phyloP scores from a whole-genome alignment of 2,888 invertebrate genomes.

The Athalia rosae region DNA sequence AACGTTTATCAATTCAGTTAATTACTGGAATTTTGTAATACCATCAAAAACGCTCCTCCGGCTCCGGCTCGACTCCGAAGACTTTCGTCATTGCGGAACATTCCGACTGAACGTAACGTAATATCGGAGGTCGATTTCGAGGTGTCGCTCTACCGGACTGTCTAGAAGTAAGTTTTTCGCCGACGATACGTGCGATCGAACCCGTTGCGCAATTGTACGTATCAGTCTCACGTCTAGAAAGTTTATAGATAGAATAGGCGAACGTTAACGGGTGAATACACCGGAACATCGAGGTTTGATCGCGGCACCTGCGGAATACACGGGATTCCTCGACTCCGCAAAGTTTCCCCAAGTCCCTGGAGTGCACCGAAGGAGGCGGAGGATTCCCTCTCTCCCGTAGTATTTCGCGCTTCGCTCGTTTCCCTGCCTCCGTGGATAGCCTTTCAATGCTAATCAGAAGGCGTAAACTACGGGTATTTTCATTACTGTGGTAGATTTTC shows the following conservation, averaged over 20 bases:
- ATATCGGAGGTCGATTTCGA: not conserved
- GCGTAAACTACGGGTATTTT: slow-evolving; percentile 45
- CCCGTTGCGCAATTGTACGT: slow-evolving; percentile 25
- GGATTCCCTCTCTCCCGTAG: slow-evolving; percentile 33
- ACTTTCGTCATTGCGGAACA: no score
- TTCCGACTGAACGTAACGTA: not conserved
- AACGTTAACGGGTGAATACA: slow-evolving; percentile 1
- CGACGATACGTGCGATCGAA: slow-evolving; percentile 16
- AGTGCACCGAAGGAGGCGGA: not conserved
- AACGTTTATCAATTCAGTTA: slow-evolving; percentile 29
- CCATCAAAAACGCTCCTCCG: not conserved
- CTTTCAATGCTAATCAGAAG: slow-evolving; percentile 53
- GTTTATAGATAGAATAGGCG: slow-evolving; percentile 31
- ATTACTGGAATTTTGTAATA: slow-evolving; percentile 21
- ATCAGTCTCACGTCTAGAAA: slow-evolving; percentile 49
- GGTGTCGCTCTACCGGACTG: not conserved
- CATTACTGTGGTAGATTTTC: slow-evolving; percentile 40
- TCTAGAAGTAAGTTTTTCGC: not conserved
- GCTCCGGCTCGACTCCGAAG: not conserved
- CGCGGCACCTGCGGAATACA: not conserved
- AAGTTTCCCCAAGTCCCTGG: no score
- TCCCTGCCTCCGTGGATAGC: slow-evolving; percentile 31
- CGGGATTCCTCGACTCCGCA: no score
- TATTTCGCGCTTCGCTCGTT: not conserved
- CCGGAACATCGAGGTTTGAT: slow-evolving; percentile 1